These are phyloP conservation scores for Neotoxoptera formosana DNA, from an alignment of 1,140 invertebrate species.

Conservation along the genomic window DNA sequence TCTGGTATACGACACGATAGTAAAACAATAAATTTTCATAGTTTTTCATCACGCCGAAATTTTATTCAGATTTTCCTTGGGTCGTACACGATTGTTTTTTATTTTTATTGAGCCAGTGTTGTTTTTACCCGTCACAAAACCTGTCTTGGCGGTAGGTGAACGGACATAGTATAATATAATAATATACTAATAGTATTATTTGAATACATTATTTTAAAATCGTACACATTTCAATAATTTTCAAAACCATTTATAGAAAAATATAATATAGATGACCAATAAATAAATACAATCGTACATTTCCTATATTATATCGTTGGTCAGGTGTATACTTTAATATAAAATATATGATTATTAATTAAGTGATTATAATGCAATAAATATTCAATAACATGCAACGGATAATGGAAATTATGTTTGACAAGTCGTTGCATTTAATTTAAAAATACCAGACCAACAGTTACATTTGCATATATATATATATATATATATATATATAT, in stretches of 20 bases:
- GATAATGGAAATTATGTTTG: background rate
- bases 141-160: background rate
- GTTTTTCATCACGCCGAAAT: too few species aligned
- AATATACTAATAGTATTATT: background rate
- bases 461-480: background rate
- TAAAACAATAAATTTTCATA: too few species aligned
- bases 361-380: background rate
- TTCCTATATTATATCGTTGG: background rate
- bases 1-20: too few species aligned
- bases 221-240: background rate
- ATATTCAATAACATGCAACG: background rate
- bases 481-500: background rate
- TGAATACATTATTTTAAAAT: background rate
- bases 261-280: background rate
- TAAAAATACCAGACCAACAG: background rate
- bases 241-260: background rate
- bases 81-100: background rate
- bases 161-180: background rate
- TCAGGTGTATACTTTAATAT: background rate
- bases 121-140: background rate
- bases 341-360: background rate
- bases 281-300: background rate
- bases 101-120: background rate
- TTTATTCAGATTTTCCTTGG: background rate
- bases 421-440: background rate